Conservation (phyloP, 2,797 vertebrate species). For the Tamandua tetradactyla region DNA sequence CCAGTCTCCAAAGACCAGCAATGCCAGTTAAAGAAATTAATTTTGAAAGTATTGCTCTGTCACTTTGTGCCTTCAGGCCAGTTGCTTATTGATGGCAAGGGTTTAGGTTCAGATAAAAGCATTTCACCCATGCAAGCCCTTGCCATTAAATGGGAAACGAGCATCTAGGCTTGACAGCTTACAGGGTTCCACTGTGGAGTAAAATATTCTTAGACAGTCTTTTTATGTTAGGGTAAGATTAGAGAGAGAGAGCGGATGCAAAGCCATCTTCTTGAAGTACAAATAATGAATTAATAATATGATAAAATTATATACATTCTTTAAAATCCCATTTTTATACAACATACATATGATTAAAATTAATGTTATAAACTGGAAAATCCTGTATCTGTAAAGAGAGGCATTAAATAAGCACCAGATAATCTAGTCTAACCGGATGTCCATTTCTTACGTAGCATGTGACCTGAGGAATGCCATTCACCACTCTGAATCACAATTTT, state of each 20-base stretch:
- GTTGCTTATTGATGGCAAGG: slow-evolving; percentile 85
- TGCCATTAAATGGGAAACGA: slow-evolving; percentile 87
- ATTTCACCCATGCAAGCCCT: slow-evolving; percentile 94
- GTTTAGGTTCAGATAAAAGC: slow-evolving; percentile 89
- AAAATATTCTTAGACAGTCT: slow-evolving; percentile 88
- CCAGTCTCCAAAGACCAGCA: slow-evolving; percentile 87
- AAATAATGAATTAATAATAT: slow-evolving; percentile 26
- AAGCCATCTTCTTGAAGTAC: slow-evolving; percentile 58
- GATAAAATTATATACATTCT: neutral
- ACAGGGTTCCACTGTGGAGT: slow-evolving; percentile 85
- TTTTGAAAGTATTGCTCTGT: slow-evolving; percentile 95
- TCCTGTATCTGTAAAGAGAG: neutral
- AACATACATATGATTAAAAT: neutral
- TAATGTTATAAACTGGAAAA: neutral
- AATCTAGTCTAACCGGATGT: neutral
- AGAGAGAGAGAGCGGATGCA: slow-evolving; percentile 79
- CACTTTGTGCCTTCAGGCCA: slow-evolving; percentile 91
- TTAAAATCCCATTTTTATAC: neutral
- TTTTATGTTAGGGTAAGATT: slow-evolving; percentile 85
- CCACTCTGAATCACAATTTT: neutral
- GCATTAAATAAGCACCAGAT: neutral
- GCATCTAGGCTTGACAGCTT: slow-evolving; percentile 92
- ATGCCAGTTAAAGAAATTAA: slow-evolving; percentile 94
- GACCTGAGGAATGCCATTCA: neutral
- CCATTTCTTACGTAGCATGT: neutral